Evolutionary conservation across 2,113 vertebrate genomes (phyloP).

Genomic region (Morphnarchus princeps): DNA sequence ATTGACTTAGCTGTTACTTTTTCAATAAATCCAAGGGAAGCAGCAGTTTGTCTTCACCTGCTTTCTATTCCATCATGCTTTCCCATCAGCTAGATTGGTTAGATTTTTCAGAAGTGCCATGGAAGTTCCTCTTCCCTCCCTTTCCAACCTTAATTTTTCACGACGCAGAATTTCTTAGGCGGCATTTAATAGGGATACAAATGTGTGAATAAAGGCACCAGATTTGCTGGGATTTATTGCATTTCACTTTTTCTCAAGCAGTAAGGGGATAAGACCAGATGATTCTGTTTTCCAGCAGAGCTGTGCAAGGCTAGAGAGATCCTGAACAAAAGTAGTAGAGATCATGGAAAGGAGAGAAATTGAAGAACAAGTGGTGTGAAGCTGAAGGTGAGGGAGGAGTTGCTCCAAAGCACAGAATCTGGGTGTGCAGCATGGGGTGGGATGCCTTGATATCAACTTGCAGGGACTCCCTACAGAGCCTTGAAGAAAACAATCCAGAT

Average conservation of each 20-base stretch:
- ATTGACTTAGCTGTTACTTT: not conserved
- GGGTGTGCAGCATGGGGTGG: not conserved
- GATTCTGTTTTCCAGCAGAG: not conserved
- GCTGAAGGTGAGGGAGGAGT: not conserved
- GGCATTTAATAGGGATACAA: not conserved
- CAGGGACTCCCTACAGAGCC: not conserved
- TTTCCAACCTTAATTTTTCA: not conserved
- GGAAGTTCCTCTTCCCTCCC: not conserved
- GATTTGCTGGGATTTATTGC: not conserved
- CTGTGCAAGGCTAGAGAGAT: not conserved
- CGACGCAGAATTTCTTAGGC: not conserved
- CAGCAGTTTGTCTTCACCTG: not conserved
- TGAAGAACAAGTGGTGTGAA: not conserved
- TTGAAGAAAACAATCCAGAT: not conserved
- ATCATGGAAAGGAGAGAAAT: not conserved
- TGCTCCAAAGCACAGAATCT: not conserved
- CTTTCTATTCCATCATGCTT: not conserved
- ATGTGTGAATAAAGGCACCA: not conserved
- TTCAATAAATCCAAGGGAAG: not conserved
- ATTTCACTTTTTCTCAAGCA: not conserved
- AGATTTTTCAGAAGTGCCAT: not conserved
- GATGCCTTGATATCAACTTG: not conserved
- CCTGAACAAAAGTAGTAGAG: not conserved
- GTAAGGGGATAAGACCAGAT: not conserved
- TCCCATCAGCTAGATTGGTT: not conserved